Percentiles rank a stretch among this genome's conserved stretches.
Evolutionary conservation across 2,113 vertebrate species (phyloP).

Genomic region (Cyrtonyx montezumae): DNA sequence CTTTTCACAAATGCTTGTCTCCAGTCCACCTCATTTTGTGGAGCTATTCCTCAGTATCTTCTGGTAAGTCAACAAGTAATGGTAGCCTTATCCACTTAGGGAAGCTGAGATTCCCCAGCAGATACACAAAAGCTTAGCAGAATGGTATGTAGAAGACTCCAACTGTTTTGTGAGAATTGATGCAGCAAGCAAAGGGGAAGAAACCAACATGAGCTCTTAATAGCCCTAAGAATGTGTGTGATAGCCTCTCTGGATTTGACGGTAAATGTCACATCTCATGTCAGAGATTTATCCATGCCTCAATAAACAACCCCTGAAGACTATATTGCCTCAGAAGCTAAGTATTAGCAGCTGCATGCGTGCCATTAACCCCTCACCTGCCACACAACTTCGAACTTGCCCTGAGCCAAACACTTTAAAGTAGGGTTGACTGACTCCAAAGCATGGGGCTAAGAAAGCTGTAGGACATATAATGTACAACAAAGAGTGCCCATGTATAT

Average conservation of each 20-base stretch:
- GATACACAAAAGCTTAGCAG: constrained; percentile 17
- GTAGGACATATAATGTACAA: neutral
- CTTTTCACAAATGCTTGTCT: neutral
- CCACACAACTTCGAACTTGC: constrained; percentile 41
- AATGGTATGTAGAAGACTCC: constrained; percentile 9
- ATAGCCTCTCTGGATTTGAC: constrained; percentile 8
- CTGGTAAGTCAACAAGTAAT: constrained; percentile 47
- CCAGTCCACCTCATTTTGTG: neutral
- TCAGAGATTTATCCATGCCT: constrained; percentile 34
- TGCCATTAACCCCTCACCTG: constrained; percentile 68
- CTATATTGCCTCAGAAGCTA: constrained; percentile 52
- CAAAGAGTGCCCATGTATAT: neutral
- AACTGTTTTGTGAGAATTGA: neutral
- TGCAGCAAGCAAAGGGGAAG: neutral
- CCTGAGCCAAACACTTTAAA: constrained; percentile 38
- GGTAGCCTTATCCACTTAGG: constrained; percentile 47
- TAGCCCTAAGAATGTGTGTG: constrained; percentile 30
- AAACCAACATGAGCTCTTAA: neutral
- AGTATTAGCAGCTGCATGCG: constrained; percentile 67
- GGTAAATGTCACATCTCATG: constrained; percentile 69
- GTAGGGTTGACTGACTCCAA: constrained; percentile 51
- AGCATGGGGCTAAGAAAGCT: constrained; percentile 3
- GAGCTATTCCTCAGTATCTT: constrained; percentile 32
- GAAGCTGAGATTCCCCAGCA: neutral
- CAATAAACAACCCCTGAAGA: constrained; percentile 63